A percentile compares a stretch with the other conserved stretches of the same genome.
Conservation (phyloP, 1,140 invertebrate genomes). For the Colletes gigas region DNA sequence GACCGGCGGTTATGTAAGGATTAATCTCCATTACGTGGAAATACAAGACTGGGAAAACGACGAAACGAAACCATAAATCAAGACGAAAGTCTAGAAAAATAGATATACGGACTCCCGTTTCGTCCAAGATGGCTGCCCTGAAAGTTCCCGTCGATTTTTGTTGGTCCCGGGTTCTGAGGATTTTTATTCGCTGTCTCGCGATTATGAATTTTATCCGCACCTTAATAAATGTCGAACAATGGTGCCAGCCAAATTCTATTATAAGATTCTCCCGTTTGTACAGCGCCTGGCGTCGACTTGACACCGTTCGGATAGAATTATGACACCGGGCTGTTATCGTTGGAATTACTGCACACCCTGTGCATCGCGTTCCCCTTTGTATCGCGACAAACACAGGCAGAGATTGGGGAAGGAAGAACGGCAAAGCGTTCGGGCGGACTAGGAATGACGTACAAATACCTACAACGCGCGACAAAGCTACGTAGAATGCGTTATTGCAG, state of each 20-base stretch:
- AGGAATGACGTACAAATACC: slow-evolving; percentile 31
- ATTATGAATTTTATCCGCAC: no score
- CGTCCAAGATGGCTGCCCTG: no score
- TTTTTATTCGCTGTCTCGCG: no score
- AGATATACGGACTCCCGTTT: no score
- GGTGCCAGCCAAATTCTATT: neutral
- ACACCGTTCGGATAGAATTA: slow-evolving; percentile 13
- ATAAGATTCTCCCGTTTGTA: neutral
- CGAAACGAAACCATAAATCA: neutral
- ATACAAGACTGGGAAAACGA: neutral
- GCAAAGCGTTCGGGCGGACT: neutral
- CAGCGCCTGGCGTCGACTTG: no score
- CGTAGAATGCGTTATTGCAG: slow-evolving; percentile 17
- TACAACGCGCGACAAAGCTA: slow-evolving; percentile 6
- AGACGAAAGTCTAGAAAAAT: neutral
- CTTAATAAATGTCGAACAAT: no score
- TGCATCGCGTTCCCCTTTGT: slow-evolving; percentile 10
- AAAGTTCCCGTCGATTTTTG: no score
- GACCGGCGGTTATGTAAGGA: slow-evolving; percentile 3
- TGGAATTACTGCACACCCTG: slow-evolving; percentile 16
- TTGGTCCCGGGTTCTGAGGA: no score
- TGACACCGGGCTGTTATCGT: slow-evolving; percentile 6
- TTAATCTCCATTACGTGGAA: slow-evolving; percentile 3
- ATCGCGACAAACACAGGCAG: neutral
- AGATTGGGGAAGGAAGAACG: neutral